A percentile compares a stretch with the other conserved stretches of the same genome.
Evolutionary conservation across 2,113 vertebrate species (phyloP).

Genomic region (Boleophthalmus pectinirostris): DNA sequence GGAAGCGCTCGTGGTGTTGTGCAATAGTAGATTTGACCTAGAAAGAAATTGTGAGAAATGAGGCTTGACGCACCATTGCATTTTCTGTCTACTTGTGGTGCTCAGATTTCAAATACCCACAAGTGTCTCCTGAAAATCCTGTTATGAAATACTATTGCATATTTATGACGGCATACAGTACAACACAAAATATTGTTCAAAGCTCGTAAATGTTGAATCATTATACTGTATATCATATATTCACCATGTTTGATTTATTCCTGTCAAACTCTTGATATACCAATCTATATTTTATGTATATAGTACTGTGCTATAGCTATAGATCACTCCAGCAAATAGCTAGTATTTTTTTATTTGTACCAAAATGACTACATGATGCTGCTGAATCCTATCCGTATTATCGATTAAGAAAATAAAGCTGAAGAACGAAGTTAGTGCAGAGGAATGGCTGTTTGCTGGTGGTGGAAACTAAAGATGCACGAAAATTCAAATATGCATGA

Average conservation of each 20-base stretch:
- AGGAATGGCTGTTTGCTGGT: no score
- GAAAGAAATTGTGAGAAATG: neutral
- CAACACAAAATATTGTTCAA: neutral
- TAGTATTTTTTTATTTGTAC: no score
- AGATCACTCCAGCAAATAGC: no score
- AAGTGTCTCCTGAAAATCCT: neutral
- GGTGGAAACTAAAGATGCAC: no score
- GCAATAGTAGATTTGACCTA: neutral
- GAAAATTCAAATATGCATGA: no score
- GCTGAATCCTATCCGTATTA: no score
- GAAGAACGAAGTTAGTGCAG: no score
- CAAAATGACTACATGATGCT: no score
- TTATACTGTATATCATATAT: neutral
- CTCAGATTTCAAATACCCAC: neutral
- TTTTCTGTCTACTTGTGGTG: neutral
- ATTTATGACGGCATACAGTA: neutral
- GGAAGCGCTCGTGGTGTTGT: neutral
- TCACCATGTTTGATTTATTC: neutral
- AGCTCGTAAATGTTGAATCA: neutral
- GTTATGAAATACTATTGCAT: neutral
- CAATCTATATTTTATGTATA: no score
- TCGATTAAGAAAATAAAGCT: no score
- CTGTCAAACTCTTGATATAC: no score
- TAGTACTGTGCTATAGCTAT: no score
- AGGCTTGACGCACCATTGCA: neutral